phyloP scores from a whole-genome alignment of 1,140 invertebrate species.

The Phymorhynchus buccinoides region DNA sequence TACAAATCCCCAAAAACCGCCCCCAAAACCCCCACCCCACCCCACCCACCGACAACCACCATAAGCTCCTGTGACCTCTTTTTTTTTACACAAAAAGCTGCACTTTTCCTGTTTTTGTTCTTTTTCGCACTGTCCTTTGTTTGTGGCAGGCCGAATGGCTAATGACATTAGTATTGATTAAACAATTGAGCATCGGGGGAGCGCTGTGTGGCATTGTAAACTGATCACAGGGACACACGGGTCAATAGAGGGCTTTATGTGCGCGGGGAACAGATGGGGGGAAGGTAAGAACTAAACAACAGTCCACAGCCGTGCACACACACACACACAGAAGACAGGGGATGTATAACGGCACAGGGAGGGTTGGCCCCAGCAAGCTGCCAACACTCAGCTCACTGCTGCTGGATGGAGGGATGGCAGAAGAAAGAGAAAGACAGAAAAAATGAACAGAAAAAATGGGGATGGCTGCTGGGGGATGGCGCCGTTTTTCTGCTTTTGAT shows the following conservation, averaged over 20 bases:
- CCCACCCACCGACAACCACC: too few relatives aligned
- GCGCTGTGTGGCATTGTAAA: conserved; percentile 22
- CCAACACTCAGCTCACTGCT: not conserved
- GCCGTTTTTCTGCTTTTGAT: not conserved
- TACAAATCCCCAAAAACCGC: too few relatives aligned
- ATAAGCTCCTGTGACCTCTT: not conserved
- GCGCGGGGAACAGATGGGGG: conserved; percentile 25
- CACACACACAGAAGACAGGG: not conserved
- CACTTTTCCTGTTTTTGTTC: not conserved
- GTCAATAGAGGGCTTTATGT: conserved; percentile 32
- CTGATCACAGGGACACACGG: conserved; percentile 32
- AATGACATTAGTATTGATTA: conserved; percentile 42
- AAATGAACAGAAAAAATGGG: not conserved
- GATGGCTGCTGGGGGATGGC: not conserved
- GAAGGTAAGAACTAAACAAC: not conserved
- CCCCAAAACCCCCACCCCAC: not conserved
- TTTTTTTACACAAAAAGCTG: not conserved
- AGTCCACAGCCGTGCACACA: not conserved
- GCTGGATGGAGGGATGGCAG: not conserved
- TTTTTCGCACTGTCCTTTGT: conserved; percentile 36
- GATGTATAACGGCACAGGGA: not conserved
- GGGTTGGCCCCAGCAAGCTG: not conserved
- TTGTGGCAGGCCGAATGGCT: conserved; percentile 23
- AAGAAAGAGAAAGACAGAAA: not conserved
- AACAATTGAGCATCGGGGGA: conserved; percentile 31